Evolutionary conservation across 2,113 vertebrate species (phyloP).

Genomic region (Circaetus gallicus): DNA sequence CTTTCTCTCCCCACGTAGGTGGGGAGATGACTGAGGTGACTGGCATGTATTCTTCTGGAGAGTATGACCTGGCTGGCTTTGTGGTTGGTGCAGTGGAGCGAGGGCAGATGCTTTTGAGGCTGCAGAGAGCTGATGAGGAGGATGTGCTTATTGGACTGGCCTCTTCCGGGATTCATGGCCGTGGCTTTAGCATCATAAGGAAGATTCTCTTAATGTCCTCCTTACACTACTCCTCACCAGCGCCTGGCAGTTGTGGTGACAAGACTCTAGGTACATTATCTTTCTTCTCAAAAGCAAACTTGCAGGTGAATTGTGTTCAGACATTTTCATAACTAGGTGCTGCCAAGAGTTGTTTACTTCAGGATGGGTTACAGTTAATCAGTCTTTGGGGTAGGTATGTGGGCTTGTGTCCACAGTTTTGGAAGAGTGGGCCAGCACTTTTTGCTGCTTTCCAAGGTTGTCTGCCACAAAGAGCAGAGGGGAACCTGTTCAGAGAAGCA

Average conservation of each 20-base stretch:
- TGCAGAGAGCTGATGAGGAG: conserved; percentile 71
- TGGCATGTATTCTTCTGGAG: conserved; percentile 62
- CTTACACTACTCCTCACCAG: conserved; percentile 72
- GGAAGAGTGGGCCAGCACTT: background rate
- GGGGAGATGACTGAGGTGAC: conserved; percentile 77
- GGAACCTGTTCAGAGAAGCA: background rate
- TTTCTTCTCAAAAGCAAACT: background rate
- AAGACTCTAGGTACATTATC: conserved; percentile 74
- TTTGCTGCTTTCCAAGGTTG: background rate
- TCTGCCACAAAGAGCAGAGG: background rate
- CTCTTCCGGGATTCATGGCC: conserved; percentile 81
- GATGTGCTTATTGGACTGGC: conserved; percentile 84
- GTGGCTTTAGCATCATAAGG: conserved; percentile 77
- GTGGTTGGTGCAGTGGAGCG: conserved; percentile 82
- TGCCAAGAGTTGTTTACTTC: background rate
- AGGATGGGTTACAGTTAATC: background rate
- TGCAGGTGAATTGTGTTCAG: background rate
- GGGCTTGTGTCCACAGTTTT: background rate
- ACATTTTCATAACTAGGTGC: background rate
- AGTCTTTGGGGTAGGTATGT: background rate
- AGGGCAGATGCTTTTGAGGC: conserved; percentile 64
- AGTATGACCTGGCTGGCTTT: conserved; percentile 84
- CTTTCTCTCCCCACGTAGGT: conserved; percentile 58
- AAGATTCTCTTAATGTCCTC: conserved; percentile 73
- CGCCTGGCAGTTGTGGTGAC: conserved; percentile 67